A percentile compares a stretch with the other conserved stretches of the same genome.
These are phyloP conservation scores for Neodon shergylaensis DNA, from an alignment of 2,113 vertebrate genomes.

Conservation along the genomic window DNA sequence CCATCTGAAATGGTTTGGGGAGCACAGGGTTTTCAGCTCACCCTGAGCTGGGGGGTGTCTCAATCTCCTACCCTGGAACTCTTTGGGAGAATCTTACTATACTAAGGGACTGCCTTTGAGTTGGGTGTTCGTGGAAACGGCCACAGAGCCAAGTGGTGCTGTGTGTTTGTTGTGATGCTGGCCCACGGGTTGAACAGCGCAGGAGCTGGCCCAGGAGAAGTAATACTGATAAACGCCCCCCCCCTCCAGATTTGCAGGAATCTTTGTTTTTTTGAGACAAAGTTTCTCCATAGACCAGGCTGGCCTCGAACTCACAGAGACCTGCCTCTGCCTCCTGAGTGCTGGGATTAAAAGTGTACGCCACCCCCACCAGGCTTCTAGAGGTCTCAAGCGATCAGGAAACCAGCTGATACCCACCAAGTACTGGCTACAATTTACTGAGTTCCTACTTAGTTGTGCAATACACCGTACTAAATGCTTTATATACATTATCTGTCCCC, in stretches of 20 bases:
- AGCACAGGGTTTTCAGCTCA: background rate
- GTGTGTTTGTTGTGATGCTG: background rate
- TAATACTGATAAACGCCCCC: fast-evolving
- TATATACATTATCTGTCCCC: background rate
- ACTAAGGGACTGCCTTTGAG: background rate
- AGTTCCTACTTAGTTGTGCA: background rate
- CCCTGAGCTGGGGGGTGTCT: constrained; percentile 18
- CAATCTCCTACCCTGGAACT: constrained; percentile 5
- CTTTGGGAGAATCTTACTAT: background rate
- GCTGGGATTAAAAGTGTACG: too few relatives aligned
- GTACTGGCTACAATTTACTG: background rate
- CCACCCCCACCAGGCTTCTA: too few relatives aligned
- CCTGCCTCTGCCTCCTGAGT: too few relatives aligned
- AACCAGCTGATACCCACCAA: background rate
- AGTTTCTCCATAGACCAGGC: too few relatives aligned
- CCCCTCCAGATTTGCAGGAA: background rate
- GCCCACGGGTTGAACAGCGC: background rate
- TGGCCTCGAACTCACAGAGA: too few relatives aligned
- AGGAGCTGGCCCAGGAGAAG: background rate
- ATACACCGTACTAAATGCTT: background rate
- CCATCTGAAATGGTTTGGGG: background rate
- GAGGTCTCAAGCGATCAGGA: background rate
- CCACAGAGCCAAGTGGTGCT: background rate
- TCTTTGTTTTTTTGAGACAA: background rate
- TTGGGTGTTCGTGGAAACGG: background rate